Evolutionary conservation across 2,888 invertebrate genomes (phyloP).

Genomic region (Eilema depressum): DNA sequence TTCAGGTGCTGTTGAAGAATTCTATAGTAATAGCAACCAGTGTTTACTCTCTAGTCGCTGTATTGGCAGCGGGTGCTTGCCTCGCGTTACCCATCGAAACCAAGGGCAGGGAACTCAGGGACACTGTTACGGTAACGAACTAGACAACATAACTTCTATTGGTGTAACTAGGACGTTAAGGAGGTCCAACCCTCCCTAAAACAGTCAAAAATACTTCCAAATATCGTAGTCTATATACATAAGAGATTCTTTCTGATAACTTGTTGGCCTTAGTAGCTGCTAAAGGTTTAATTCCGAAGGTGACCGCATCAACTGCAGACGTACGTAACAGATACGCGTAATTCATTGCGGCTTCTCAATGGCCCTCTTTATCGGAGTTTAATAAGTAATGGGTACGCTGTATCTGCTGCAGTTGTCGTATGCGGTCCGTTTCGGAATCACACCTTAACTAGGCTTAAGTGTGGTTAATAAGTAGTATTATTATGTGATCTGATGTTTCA

Average conservation of each 20-base stretch:
- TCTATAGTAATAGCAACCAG: constrained; percentile 91
- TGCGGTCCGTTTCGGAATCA: no score
- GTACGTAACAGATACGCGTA: no score
- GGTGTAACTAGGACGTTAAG: not conserved
- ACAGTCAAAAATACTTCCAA: not conserved
- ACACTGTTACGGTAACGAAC: constrained; percentile 75
- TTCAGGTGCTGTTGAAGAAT: constrained; percentile 91
- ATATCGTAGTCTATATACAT: not conserved
- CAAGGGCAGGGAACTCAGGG: constrained; percentile 90
- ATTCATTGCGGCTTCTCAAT: no score
- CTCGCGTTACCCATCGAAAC: constrained; percentile 95
- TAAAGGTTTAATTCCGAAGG: no score
- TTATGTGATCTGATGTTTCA: constrained; percentile 3
- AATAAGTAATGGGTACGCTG: no score
- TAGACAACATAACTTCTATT: constrained; percentile 35
- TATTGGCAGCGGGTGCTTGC: constrained; percentile 92
- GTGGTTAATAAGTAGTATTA: not conserved
- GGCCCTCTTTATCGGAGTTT: no score
- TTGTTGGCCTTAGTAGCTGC: no score
- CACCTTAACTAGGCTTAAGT: not conserved
- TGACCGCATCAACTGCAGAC: no score
- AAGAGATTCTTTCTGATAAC: no score
- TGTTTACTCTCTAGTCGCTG: constrained; percentile 92
- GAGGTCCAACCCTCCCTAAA: not conserved
- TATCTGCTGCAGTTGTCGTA: no score